Conservation (phyloP, 2,113 vertebrate genomes). For the Dinomys branickii region DNA sequence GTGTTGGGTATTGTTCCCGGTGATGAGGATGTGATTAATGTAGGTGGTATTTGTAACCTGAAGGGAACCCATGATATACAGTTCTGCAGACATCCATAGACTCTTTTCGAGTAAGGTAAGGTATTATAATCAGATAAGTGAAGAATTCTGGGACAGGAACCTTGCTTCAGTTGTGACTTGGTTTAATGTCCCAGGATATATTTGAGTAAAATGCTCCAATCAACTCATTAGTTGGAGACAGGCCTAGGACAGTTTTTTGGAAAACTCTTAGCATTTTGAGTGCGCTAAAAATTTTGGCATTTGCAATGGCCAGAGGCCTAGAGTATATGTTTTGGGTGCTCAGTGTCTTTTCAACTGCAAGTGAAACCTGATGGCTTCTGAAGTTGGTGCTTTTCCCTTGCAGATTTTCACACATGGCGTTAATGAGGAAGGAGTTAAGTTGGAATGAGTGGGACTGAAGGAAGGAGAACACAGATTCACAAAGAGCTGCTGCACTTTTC, state of each 20-base stretch:
- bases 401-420: slow-evolving; percentile 55
- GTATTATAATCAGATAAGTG: not conserved
- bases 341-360: slow-evolving; percentile 77
- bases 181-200: slow-evolving; percentile 20
- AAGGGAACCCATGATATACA: not conserved
- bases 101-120: not conserved
- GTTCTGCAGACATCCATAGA: not conserved
- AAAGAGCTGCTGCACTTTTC: slow-evolving; percentile 61
- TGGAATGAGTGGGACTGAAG: slow-evolving; percentile 53
- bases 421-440: slow-evolving; percentile 78
- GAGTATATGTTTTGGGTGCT: slow-evolving; percentile 80
- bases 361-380: slow-evolving; percentile 74
- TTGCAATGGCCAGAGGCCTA: slow-evolving; percentile 77
- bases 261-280: slow-evolving; percentile 69
- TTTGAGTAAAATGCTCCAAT: slow-evolving; percentile 1
- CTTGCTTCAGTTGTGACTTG: not conserved
- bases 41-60: not conserved
- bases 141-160: not conserved
- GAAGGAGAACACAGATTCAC: slow-evolving; percentile 53
- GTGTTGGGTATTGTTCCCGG: not conserved
- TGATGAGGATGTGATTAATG: not conserved
- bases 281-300: slow-evolving; percentile 73
- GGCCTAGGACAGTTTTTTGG: slow-evolving; percentile 66
- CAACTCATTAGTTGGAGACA: not conserved
- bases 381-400: slow-evolving; percentile 62